These are phyloP conservation scores for Lampris megalopsis DNA, from an alignment of 2,113 vertebrate genomes.

Conservation along the genomic window DNA sequence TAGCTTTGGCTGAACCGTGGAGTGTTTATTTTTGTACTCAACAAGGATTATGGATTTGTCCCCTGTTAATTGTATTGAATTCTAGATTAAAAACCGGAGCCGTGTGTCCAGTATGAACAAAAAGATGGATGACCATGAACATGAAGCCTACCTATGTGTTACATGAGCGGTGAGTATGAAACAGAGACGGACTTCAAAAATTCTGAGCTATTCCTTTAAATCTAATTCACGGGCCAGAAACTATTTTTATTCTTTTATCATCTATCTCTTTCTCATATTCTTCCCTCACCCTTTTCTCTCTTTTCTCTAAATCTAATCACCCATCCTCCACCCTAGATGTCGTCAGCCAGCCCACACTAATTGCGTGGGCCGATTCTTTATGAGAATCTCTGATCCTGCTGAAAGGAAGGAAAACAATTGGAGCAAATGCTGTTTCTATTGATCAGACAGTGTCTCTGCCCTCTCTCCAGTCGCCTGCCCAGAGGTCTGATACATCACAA, in stretches of 20 bases:
- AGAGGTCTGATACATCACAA: slow-evolving; percentile 54
- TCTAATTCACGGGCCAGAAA: slow-evolving; percentile 33
- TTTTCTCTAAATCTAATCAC: slow-evolving; percentile 67
- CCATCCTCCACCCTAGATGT: slow-evolving; percentile 49
- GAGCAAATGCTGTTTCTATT: slow-evolving; percentile 82
- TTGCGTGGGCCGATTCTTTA: slow-evolving; percentile 71
- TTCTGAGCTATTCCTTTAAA: background rate
- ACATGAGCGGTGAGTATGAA: too few species aligned
- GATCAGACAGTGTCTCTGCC: slow-evolving; percentile 67
- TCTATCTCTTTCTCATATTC: slow-evolving; percentile 6
- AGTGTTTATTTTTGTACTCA: too few species aligned
- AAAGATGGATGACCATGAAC: too few species aligned
- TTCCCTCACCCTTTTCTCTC: background rate
- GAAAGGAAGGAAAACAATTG: slow-evolving; percentile 73
- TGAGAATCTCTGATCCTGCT: slow-evolving; percentile 72
- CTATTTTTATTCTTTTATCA: slow-evolving; percentile 50
- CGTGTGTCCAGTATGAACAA: too few species aligned
- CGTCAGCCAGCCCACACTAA: slow-evolving; percentile 63
- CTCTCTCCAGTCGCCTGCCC: slow-evolving; percentile 46
- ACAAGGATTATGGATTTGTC: too few species aligned
- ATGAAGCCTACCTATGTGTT: too few species aligned
- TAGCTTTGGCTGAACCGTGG: too few species aligned
- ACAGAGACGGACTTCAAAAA: too few species aligned
- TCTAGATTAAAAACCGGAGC: too few species aligned
- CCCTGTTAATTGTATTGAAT: too few species aligned